Evolutionary conservation across 2,113 vertebrate species (phyloP), one percentile per base, ranked within the genome.

Genomic region (Otus sunia): DNA sequence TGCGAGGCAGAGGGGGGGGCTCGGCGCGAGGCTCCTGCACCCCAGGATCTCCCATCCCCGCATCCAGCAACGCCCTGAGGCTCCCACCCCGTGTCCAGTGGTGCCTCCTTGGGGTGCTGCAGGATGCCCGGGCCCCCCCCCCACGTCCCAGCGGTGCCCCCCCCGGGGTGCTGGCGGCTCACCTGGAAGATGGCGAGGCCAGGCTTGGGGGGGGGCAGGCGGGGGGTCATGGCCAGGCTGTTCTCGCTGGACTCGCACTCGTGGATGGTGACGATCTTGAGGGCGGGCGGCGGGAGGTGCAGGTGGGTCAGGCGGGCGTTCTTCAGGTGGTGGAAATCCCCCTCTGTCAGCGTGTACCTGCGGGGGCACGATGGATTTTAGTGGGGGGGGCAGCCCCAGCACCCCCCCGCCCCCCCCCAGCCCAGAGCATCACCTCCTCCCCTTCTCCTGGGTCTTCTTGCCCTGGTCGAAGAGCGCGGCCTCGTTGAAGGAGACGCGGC

Each of bases 301-400:
- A 99, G 98, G 97, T 99, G 98, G 9, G 99, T 99, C 95, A 99
- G 98, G 37, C 99, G 98, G 8, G 99, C 99, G 0, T 99, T 99
- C 98, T 99, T 99, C 94, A 99, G 97, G 97, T 99, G 99, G 96
- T 99, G 99, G 92, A 99, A 99, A 74, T 99, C 99, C 1, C 99
- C 99, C 87, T 99, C 99, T 0, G 99, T 99, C 97, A 99, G 98
- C 5, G 99, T 99, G 97, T 99, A 99, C 98, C 99, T 99, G 97
- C 3, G 3, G 3, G 10, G 55, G 68, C 41, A 37, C 11, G 4
- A 36, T 1, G 1, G 9, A 45, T 88, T 19, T 77, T 43, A 43
- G 43, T 7, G 43, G 43, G 73, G 34, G 39, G 4, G 23, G 79
- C 4, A 11, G n/a, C 14, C 16, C 32, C 4, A 2, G 12, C 2